These are phyloP conservation scores for Gymnocephalus cernua DNA, from an alignment of 2,113 vertebrate genomes.

Conservation along the genomic window DNA sequence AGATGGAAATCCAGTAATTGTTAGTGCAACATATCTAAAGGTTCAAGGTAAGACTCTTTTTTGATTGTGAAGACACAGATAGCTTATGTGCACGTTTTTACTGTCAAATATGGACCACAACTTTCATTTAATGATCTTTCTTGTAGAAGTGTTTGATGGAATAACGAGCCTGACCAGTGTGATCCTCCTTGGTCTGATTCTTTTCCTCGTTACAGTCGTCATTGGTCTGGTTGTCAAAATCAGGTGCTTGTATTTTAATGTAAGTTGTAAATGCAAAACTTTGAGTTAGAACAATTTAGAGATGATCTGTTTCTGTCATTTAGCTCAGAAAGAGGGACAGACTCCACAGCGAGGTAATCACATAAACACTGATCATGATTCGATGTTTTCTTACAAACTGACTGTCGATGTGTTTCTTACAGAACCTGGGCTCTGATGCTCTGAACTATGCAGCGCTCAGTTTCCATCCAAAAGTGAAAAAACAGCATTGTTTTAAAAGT, in stretches of 20 bases:
- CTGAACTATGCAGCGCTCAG: conserved; percentile 26
- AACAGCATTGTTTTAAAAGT: not conserved
- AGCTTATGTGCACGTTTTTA: too few relatives aligned
- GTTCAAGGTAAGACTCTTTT: too few relatives aligned
- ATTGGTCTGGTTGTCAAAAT: not conserved
- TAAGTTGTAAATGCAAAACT: too few relatives aligned
- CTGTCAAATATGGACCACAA: not conserved
- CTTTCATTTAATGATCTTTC: not conserved
- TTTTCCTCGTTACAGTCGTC: not conserved
- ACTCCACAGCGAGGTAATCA: too few relatives aligned
- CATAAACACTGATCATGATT: too few relatives aligned
- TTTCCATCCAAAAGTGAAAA: conserved; percentile 6
- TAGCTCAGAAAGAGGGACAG: too few relatives aligned
- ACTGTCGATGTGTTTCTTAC: not conserved
- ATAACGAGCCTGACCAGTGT: not conserved
- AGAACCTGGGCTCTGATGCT: conserved; percentile 15
- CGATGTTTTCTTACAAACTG: too few relatives aligned
- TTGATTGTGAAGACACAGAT: too few relatives aligned
- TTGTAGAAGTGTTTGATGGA: not conserved
- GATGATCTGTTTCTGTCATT: too few relatives aligned
- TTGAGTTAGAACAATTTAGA: too few relatives aligned
- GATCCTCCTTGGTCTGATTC: not conserved
- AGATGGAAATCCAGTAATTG: too few relatives aligned
- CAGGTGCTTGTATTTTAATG: not conserved
- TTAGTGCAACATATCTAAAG: too few relatives aligned